Percentiles rank a stretch among this genome's conserved stretches.
These are phyloP conservation scores for Benthosema pterotum DNA, from an alignment of 2,797 vertebrate genomes.

Conservation along the genomic window DNA sequence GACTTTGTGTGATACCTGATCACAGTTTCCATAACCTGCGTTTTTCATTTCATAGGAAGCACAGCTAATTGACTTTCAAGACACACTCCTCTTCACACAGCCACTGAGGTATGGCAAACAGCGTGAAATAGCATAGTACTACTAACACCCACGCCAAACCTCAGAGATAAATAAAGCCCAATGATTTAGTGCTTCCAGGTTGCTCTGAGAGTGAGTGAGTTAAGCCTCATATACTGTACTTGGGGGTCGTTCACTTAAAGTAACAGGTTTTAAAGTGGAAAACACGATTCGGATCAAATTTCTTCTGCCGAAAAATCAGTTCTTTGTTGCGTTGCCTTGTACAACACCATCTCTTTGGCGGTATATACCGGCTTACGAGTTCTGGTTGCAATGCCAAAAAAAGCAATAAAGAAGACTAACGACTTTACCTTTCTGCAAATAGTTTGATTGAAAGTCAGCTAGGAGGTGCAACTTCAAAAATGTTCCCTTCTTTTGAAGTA, in stretches of 20 bases:
- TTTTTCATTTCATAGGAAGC: slow-evolving; percentile 41
- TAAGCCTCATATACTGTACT: slow-evolving; percentile 4
- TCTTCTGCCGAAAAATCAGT: too few relatives aligned
- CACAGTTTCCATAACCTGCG: slow-evolving; percentile 10
- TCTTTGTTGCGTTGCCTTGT: too few relatives aligned
- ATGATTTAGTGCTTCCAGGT: slow-evolving; percentile 37
- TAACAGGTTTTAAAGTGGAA: too few relatives aligned
- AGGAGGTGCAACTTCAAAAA: slow-evolving; percentile 2
- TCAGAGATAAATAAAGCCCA: slow-evolving; percentile 44
- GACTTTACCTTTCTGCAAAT: too few relatives aligned
- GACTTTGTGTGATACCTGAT: slow-evolving; percentile 21
- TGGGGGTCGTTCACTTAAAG: too few relatives aligned
- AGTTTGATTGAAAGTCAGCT: neutral
- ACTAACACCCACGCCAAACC: slow-evolving; percentile 36
- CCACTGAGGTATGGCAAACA: slow-evolving; percentile 15
- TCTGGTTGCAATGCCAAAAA: too few relatives aligned
- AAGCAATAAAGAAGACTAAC: too few relatives aligned
- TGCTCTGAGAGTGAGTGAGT: slow-evolving; percentile 13
- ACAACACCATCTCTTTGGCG: too few relatives aligned
- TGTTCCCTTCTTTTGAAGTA: slow-evolving; percentile 14
- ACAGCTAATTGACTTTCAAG: slow-evolving; percentile 39
- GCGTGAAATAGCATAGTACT: slow-evolving; percentile 30
- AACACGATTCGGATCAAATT: too few relatives aligned
- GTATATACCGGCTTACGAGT: too few relatives aligned
- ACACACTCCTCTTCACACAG: slow-evolving; percentile 32